Evolutionary conservation across 2,113 vertebrate species (phyloP).

Genomic region (Plectropomus leopardus): DNA sequence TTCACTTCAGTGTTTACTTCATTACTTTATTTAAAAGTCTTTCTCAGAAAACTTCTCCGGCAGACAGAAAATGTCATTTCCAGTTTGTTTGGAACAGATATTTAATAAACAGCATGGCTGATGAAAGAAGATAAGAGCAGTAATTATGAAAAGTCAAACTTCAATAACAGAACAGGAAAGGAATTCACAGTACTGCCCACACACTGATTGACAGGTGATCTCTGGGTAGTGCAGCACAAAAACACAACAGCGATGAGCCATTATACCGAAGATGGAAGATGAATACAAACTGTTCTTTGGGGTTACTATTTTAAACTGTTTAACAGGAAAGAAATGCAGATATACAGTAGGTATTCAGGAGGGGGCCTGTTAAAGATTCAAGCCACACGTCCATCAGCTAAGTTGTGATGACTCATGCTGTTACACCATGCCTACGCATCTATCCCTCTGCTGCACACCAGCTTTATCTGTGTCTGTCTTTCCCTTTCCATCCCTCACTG

Average conservation of each 20-base stretch:
- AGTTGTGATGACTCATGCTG: conserved; percentile 77
- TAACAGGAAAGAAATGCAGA: conserved; percentile 11
- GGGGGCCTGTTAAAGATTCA: conserved; percentile 48
- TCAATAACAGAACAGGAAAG: neutral
- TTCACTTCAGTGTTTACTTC: too few relatives aligned
- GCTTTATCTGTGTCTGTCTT: conserved; percentile 58
- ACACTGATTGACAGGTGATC: conserved; percentile 26
- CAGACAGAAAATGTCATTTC: neutral
- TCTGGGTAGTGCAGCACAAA: neutral
- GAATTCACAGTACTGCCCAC: neutral
- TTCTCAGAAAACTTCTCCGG: neutral
- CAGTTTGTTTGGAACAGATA: neutral
- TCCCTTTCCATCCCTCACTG: conserved; percentile 42
- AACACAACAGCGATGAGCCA: neutral
- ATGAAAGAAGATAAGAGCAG: neutral
- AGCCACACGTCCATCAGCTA: conserved; percentile 67
- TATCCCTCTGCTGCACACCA: conserved; percentile 51
- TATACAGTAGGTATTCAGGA: conserved; percentile 17
- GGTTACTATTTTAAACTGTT: conserved; percentile 28
- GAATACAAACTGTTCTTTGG: neutral
- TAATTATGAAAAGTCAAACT: conserved; percentile 8
- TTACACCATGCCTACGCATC: conserved; percentile 69
- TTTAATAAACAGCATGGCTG: neutral
- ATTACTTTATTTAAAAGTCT: too few relatives aligned
- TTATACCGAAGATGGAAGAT: neutral